Base-by-base conservation (phyloP, 2,888 invertebrate species). In the Acleris holmiana region DNA sequence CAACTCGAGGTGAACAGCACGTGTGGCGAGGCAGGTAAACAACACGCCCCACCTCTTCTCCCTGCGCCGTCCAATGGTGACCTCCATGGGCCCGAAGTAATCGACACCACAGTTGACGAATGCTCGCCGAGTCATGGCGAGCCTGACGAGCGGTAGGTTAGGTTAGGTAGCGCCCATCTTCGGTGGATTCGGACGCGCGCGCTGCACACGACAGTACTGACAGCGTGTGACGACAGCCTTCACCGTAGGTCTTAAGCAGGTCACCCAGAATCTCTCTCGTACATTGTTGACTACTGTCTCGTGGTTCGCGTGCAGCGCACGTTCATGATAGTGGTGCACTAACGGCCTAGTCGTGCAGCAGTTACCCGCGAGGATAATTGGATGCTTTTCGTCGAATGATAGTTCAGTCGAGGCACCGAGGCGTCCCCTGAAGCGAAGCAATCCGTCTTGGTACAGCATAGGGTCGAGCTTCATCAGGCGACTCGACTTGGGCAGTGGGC, bases 121-220 rank as follows among this genome's bases (percentile, higher is more conserved):
- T 10, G 48, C 25, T 19, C 57, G 25, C 15, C 35, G 8, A 8
- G 48, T 48, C 48, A 23, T 21, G 23, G 48, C 21, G 13, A 48
- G 48, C 17, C 60, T 50, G 18, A 46, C 44, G 10, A 18, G 40
- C n/a, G 60, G 60, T 19, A 60, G 17, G 18, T 50, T n/a, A n/a
- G n/a, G n/a, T n/a, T n/a, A n/a, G n/a, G n/a, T n/a, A n/a, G n/a
- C 51, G 41, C 51, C 60, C 60, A 53, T 60, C 46, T 35, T 35
- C 19, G 53, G 60, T 7, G 46, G 29, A 4, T 4, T 21, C 3
- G 60, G 60, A 2, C 25, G 35, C 29, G 54, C 61, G 44, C 47
- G 44, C 53, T 25, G n/a, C 19, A 54, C 21, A 18, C 40, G 48
- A n/a, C 59, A 61, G 40, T 17, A n/a, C 35, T 54, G 61, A 17